phyloP scores from a whole-genome alignment of 2,797 vertebrate genomes.

The Lepus townsendii region DNA sequence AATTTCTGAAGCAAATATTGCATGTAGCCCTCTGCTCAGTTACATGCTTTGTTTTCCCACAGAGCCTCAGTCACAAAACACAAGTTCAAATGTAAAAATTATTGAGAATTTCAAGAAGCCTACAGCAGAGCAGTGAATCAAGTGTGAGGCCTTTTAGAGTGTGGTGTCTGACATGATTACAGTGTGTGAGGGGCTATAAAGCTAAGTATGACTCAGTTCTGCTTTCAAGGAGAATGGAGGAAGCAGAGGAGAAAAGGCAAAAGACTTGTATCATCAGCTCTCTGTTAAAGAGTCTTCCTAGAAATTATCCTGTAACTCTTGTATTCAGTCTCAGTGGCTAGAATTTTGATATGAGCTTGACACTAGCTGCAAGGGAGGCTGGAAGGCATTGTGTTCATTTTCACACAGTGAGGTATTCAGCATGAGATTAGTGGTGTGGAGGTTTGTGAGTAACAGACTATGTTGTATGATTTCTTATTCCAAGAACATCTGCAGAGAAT shows the following conservation, averaged over 20 bases:
- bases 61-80: neutral
- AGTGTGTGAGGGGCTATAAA: neutral
- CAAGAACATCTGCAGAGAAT: neutral
- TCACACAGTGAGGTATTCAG: neutral
- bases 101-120: neutral
- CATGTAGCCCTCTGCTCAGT: neutral
- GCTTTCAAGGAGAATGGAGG: neutral
- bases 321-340: neutral
- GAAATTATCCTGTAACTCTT: neutral
- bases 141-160: neutral
- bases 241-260: neutral
- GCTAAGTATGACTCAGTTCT: neutral
- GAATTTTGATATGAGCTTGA: neutral
- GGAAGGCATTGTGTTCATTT: neutral
- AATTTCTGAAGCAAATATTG: neutral
- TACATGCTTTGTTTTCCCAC: neutral
- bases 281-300: neutral
- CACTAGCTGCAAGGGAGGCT: neutral
- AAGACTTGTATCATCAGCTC: neutral
- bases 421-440: neutral
- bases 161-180: neutral
- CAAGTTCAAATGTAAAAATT: slow-evolving; percentile 10
- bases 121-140: neutral
- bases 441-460: neutral
- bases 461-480: neutral